Evolutionary conservation across 2,888 invertebrate species (phyloP).

Genomic region (Aphodius sticticus): DNA sequence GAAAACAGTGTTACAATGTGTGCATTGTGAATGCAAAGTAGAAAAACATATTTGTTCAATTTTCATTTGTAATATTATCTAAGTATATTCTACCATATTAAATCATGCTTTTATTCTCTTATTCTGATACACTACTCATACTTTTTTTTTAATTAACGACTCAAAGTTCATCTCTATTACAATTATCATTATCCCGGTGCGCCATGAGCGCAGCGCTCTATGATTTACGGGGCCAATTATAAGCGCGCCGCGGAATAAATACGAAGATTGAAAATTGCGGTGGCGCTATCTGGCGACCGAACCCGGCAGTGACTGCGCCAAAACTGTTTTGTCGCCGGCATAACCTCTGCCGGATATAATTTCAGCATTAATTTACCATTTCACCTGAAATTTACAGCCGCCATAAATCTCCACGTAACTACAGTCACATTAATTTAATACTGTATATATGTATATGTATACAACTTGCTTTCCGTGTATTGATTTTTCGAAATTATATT

Average conservation of each 20-base stretch:
- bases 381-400: conserved; percentile 4
- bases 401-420: neutral
- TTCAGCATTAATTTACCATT: neutral
- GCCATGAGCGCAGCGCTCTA: neutral
- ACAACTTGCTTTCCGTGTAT: neutral
- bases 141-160: too few species aligned
- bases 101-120: too few species aligned
- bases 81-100: too few species aligned
- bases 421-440: neutral
- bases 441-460: neutral
- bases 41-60: too few species aligned
- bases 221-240: neutral
- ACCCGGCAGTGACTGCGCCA: neutral
- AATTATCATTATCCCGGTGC: neutral
- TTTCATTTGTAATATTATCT: too few species aligned
- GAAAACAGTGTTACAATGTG: too few species aligned
- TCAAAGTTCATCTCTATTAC: neutral
- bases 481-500: neutral
- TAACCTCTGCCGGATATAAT: neutral
- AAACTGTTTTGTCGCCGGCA: neutral
- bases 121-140: too few species aligned
- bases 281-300: neutral
- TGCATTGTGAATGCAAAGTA: too few species aligned
- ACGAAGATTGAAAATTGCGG: conserved; percentile 4
- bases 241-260: neutral